Evolutionary conservation across 2,888 invertebrate species (phyloP).

Genomic region (Archaeoteleia sp.): DNA sequence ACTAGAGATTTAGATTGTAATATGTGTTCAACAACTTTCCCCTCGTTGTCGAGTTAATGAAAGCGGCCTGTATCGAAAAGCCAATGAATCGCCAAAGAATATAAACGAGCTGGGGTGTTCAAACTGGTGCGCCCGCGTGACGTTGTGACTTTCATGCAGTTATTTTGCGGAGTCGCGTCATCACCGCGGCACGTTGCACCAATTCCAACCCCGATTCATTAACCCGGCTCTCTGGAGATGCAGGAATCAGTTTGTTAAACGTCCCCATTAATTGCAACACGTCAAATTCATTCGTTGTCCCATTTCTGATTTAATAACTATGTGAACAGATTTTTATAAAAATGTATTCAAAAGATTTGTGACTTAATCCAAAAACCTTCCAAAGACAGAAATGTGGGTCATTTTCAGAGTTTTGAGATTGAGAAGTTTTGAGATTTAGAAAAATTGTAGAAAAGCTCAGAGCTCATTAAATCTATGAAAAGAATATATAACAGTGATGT

Average conservation of each 20-base stretch:
- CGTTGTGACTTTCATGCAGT: conserved; percentile 30
- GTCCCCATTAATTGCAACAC: conserved; percentile 4
- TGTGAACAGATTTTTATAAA: too few species aligned
- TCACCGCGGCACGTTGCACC: conserved; percentile 23
- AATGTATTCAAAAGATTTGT: too few species aligned
- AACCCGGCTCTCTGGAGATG: conserved; percentile 9
- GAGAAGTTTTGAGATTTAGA: too few species aligned
- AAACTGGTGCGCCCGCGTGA: conserved; percentile 27
- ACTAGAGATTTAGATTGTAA: conserved; percentile 19
- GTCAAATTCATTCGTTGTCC: neutral
- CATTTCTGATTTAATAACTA: neutral
- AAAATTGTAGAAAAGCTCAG: too few species aligned
- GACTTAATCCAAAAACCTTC: too few species aligned
- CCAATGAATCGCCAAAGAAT: conserved; percentile 32
- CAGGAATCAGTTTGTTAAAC: conserved; percentile 13
- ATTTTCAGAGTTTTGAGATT: too few species aligned
- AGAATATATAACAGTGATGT: too few species aligned
- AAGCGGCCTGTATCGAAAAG: conserved; percentile 33
- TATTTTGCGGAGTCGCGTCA: conserved; percentile 33
- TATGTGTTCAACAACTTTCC: conserved; percentile 14
- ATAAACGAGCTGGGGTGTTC: conserved; percentile 37
- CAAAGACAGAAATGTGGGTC: too few species aligned
- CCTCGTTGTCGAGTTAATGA: conserved; percentile 32
- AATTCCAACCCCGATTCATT: conserved; percentile 30
- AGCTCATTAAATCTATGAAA: too few species aligned